Evolutionary conservation across 2,113 vertebrate genomes (phyloP).

Genomic region (Microcebus jonahi): DNA sequence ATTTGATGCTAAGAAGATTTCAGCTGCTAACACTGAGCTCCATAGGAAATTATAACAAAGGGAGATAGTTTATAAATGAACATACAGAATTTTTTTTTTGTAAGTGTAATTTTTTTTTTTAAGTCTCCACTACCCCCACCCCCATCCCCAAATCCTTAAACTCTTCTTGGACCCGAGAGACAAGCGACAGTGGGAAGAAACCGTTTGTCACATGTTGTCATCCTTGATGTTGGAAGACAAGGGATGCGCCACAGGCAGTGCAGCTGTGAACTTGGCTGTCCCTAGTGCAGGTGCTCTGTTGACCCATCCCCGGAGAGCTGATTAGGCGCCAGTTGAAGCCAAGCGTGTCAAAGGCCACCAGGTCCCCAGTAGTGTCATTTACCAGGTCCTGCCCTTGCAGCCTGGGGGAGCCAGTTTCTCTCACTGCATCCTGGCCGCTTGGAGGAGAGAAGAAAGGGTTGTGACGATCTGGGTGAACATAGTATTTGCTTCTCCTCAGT

Average conservation of each 20-base stretch:
- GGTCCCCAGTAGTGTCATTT: accelerated
- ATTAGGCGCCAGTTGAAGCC: neutral
- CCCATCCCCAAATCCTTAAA: neutral
- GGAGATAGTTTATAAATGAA: neutral
- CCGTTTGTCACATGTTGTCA: neutral
- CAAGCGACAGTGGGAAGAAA: neutral
- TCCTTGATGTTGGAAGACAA: neutral
- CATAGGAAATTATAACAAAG: neutral
- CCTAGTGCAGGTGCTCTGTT: neutral
- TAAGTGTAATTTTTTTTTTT: neutral
- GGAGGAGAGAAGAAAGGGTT: neutral
- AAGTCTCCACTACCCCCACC: neutral
- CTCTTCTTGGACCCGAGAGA: neutral
- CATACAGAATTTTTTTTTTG: neutral
- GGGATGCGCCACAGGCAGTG: accelerated
- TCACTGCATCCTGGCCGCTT: neutral
- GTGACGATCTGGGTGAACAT: neutral
- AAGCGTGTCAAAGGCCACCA: neutral
- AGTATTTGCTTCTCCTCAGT: neutral
- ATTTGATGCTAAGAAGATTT: constrained; percentile 38
- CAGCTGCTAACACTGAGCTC: neutral
- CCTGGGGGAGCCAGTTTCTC: neutral
- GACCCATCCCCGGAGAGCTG: too few relatives aligned
- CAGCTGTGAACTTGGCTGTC: neutral
- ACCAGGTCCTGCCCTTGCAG: neutral